Percentiles rank a stretch among this genome's conserved stretches.
Conservation (phyloP, 2,113 vertebrate genomes). For the Cairina moschata region DNA sequence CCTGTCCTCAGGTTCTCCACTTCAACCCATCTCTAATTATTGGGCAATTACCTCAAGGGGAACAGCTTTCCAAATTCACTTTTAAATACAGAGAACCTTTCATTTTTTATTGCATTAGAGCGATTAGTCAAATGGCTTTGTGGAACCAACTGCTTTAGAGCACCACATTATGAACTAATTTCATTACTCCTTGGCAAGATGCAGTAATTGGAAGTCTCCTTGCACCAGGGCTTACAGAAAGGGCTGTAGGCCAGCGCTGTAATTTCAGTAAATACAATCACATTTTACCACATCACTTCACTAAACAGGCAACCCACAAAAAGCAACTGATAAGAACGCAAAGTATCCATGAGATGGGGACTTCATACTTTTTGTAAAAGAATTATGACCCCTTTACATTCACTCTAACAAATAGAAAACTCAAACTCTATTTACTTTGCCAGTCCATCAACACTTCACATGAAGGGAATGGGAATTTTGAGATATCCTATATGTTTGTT, state of each 20-base stretch:
- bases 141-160: neutral
- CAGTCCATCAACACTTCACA: neutral
- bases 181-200: slow-evolving; percentile 24
- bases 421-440: neutral
- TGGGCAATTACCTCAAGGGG: neutral
- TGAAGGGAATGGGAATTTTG: neutral
- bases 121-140: neutral
- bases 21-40: neutral
- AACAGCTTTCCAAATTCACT: neutral
- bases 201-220: neutral
- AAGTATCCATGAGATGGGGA: neutral
- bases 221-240: neutral
- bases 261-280: neutral
- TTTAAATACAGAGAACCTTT: neutral
- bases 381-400: neutral
- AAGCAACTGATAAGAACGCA: neutral
- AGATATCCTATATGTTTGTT: neutral
- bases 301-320: neutral
- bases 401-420: neutral
- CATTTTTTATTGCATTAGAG: neutral
- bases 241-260: neutral
- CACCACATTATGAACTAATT: neutral
- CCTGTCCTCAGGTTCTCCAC: neutral
- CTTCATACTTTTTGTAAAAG: neutral
- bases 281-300: neutral